phyloP scores from a whole-genome alignment of 2,888 invertebrate species.

The Serripes groenlandicus region DNA sequence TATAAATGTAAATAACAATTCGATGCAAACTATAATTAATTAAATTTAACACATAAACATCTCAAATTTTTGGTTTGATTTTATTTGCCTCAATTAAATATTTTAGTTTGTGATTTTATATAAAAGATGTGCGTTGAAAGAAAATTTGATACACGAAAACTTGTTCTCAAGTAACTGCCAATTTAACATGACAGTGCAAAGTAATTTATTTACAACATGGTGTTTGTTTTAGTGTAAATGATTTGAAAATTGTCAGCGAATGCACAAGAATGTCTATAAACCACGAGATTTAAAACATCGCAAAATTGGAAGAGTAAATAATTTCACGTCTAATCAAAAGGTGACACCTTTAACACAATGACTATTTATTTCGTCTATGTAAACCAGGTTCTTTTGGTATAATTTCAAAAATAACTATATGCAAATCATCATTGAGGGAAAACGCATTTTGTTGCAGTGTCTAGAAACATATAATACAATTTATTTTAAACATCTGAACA shows the following conservation, averaged over 20 bases:
- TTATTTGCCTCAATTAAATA: too few relatives aligned
- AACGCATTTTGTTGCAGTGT: too few relatives aligned
- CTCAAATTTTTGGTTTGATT: too few relatives aligned
- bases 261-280: slow-evolving; percentile 27
- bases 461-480: too few relatives aligned
- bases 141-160: too few relatives aligned
- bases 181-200: slow-evolving; percentile 7
- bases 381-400: not conserved
- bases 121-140: too few relatives aligned
- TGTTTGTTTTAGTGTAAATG: slow-evolving; percentile 52
- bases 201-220: slow-evolving; percentile 29
- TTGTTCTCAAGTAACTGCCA: slow-evolving; percentile 2
- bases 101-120: too few relatives aligned
- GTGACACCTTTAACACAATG: slow-evolving; percentile 1
- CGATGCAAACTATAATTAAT: too few relatives aligned
- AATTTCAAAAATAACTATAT: not conserved
- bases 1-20: too few relatives aligned
- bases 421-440: too few relatives aligned
- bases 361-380: not conserved
- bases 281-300: slow-evolving; percentile 8
- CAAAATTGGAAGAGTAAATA: slow-evolving; percentile 27
- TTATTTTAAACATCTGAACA: too few relatives aligned
- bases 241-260: slow-evolving; percentile 29
- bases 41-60: too few relatives aligned
- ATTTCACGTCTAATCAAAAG: slow-evolving; percentile 14